Base-by-base conservation (phyloP, 1,140 invertebrate genomes). In the Drosophila nigromelanica region DNA sequence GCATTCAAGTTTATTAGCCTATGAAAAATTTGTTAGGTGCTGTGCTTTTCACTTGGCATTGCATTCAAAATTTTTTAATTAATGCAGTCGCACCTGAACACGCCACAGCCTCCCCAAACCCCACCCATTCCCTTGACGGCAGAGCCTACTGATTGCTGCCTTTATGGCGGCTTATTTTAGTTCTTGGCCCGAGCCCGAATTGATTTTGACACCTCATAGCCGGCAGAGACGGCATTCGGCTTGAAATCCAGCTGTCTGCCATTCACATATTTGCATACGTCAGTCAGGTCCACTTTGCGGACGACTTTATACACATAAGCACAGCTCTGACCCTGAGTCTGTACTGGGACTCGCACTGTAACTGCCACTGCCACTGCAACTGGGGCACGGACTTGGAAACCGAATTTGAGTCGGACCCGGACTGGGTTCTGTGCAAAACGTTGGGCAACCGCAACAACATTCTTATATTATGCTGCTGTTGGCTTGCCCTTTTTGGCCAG, bases 1-100 rank as follows among this genome's bases (percentile, higher is more conserved):
- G 83, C 79, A 89, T 89, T 89, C 83, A 89, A 80, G 83, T 89
- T 89, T 89, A 89, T 89, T 89, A 89, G 83, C 83, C 85, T 89
- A 89, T 89, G 83, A 89, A 89, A 83, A 83, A 89, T 89, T 89
- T 89, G 80, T 83, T 82, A 87, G 83, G 73, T 77, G 76, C 30
- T 89, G 76, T 80, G 70, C 73, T 83, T 86, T 82, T 79, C 76
- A 72, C 87, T 83, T 83, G 66, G 78, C 85, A 68, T 76, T 51
- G 76, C 83, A 82, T 87, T 87, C 82, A 87, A 82, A 82, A 51
- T 51, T 47, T 86, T 87, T 87, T 87, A 87, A 87, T 87, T 89
- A 87, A 89, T 87, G 82, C 83, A 76, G 82, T 71, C 72, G 43
- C 72, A 74, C 45, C 56, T 77, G 63, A 47, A 30, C 62, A 42